Conservation (phyloP, 2,888 invertebrate species). For the Steromphala cineraria region DNA sequence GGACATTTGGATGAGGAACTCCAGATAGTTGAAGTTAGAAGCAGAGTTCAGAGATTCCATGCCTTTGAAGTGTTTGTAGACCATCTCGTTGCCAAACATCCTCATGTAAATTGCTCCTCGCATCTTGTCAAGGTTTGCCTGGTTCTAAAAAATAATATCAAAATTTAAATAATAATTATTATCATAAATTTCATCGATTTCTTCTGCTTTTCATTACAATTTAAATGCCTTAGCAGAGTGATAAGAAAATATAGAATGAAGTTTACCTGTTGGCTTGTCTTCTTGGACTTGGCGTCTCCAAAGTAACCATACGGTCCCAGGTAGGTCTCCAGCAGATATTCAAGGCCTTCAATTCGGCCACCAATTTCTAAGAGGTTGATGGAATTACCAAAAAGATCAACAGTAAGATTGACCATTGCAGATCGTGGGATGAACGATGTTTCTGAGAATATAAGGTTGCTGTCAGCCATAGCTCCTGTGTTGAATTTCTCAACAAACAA, state of each 20-base stretch:
- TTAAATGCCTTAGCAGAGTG: no score
- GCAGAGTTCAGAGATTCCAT: constrained; percentile 31
- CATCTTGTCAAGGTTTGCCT: constrained; percentile 48
- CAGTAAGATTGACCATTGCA: constrained; percentile 71
- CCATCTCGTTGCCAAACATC: constrained; percentile 90
- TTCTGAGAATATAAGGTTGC: constrained; percentile 72
- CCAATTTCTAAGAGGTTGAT: constrained; percentile 89
- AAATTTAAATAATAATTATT: no score
- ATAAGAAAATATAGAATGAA: background rate
- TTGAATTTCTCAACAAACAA: constrained; percentile 90
- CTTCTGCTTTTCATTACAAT: no score
- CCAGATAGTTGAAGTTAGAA: constrained; percentile 44
- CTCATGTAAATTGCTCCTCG: constrained; percentile 82
- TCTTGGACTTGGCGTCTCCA: constrained; percentile 69
- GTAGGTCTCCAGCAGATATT: constrained; percentile 86
- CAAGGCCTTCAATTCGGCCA: constrained; percentile 91
- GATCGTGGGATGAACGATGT: constrained; percentile 73
- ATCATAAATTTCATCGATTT: no score
- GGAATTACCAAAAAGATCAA: constrained; percentile 83
- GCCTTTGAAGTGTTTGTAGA: constrained; percentile 56
- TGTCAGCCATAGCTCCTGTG: constrained; percentile 70
- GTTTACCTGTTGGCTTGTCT: background rate
- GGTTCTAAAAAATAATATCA: background rate
- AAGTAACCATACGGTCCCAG: constrained; percentile 82
- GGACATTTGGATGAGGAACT: constrained; percentile 49